A percentile compares a stretch with the other conserved stretches of the same genome.
These are phyloP conservation scores for Apoderus coryli DNA, from an alignment of 2,888 invertebrate species.

Conservation along the genomic window DNA sequence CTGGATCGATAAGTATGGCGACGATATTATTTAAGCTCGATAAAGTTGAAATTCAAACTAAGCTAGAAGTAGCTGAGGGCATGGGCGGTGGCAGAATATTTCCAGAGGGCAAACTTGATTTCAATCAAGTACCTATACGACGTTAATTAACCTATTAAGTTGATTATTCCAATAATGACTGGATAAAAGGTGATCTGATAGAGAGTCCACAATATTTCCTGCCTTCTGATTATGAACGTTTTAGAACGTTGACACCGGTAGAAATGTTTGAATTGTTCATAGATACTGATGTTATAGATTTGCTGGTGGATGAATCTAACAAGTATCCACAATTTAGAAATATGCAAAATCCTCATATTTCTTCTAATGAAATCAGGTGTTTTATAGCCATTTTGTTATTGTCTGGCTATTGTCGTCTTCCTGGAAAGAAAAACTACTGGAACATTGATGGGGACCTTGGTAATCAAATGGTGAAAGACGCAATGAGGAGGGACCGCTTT, in stretches of 20 bases:
- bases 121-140: too few species aligned
- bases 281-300: constrained; percentile 7
- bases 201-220: constrained; percentile 6
- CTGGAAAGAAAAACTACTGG: constrained; percentile 11
- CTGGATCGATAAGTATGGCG: too few species aligned
- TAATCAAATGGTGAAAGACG: constrained; percentile 9
- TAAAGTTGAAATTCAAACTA: too few species aligned
- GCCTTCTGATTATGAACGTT: constrained; percentile 3
- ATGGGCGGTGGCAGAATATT: too few species aligned
- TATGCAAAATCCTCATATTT: constrained; percentile 9
- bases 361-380: constrained; percentile 10
- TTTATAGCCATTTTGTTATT: constrained; percentile 11
- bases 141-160: too few species aligned
- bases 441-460: constrained; percentile 11
- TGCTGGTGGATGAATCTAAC: constrained; percentile 8
- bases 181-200: constrained; percentile 10
- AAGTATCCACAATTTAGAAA: constrained; percentile 10
- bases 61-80: too few species aligned
- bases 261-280: constrained; percentile 11
- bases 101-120: too few species aligned
- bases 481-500: constrained; percentile 14
- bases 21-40: too few species aligned
- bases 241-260: constrained; percentile 4
- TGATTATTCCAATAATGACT: too few species aligned
- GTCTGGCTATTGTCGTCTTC: constrained; percentile 8